These are phyloP conservation scores for Streptopelia turtur DNA, from an alignment of 2,797 vertebrate genomes.

Conservation along the genomic window DNA sequence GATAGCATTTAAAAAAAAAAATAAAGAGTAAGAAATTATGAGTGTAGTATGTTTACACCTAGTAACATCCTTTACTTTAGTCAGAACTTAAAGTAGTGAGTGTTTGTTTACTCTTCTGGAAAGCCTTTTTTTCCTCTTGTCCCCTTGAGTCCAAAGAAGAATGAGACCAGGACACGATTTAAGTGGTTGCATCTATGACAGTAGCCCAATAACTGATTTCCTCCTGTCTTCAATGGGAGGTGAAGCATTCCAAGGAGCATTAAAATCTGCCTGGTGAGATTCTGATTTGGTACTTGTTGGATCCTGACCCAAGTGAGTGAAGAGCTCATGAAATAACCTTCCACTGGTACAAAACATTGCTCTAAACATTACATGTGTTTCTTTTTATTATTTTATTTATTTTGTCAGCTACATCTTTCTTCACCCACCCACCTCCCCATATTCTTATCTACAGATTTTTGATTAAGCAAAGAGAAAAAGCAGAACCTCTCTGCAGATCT, in stretches of 20 bases:
- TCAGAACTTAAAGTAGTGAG: background rate
- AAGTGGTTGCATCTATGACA: background rate
- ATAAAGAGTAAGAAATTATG: background rate
- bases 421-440: fast-evolving
- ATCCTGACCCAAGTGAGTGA: background rate
- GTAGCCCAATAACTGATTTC: background rate
- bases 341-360: background rate
- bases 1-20: background rate
- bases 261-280: background rate
- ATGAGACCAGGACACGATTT: background rate
- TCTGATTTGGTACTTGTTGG: background rate
- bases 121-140: background rate
- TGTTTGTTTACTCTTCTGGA: background rate
- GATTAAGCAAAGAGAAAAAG: background rate
- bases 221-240: background rate
- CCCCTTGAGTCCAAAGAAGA: background rate
- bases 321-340: background rate
- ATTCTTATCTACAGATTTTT: background rate
- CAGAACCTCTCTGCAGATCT: background rate
- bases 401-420: background rate
- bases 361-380: background rate
- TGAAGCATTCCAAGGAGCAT: background rate
- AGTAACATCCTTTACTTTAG: background rate
- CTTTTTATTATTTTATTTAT: background rate
- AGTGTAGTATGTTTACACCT: background rate